Percentiles rank a stretch among this genome's conserved stretches.
phyloP scores from a whole-genome alignment of 2,888 invertebrate species.

The Drosophila neotestacea region DNA sequence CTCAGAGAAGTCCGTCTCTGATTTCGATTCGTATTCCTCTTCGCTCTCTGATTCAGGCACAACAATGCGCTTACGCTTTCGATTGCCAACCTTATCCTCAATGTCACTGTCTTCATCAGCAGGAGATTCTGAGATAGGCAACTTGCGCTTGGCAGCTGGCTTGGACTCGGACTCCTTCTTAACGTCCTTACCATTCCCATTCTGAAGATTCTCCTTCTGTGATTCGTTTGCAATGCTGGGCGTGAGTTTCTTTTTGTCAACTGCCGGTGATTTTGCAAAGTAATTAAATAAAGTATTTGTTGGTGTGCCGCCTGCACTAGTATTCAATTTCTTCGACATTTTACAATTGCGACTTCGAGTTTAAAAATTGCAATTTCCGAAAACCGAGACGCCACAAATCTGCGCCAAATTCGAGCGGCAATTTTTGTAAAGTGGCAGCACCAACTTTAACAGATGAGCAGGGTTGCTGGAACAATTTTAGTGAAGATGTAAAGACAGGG shows the following conservation, averaged over 20 bases:
- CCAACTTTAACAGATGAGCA: not conserved
- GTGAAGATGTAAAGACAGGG: too few relatives aligned
- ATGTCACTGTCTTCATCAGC: conserved; percentile 39
- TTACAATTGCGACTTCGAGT: conserved; percentile 3
- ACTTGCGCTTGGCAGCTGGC: conserved; percentile 64
- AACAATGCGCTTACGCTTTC: conserved; percentile 74
- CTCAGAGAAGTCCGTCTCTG: conserved; percentile 62
- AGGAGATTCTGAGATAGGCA: conserved; percentile 36
- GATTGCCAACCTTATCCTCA: conserved; percentile 86
- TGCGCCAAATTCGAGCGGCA: conserved; percentile 64
- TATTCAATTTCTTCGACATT: conserved; percentile 82
- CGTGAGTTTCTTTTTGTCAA: conserved; percentile 71
- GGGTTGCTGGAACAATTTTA: too few relatives aligned
- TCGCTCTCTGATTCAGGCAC: conserved; percentile 75
- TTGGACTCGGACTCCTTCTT: conserved; percentile 36
- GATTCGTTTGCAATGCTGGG: conserved; percentile 42
- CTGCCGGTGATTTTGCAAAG: conserved; percentile 88
- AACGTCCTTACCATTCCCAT: conserved; percentile 16
- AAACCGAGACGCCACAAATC: conserved; percentile 58
- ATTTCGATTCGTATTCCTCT: conserved; percentile 85
- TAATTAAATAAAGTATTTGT: conserved; percentile 89
- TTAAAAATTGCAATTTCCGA: conserved; percentile 14
- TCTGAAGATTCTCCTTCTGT: conserved; percentile 43
- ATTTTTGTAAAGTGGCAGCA: conserved; percentile 18
- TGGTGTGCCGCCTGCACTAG: conserved; percentile 77